Evolutionary conservation across 2,797 vertebrate species (phyloP).

Genomic region (Streptopelia turtur): DNA sequence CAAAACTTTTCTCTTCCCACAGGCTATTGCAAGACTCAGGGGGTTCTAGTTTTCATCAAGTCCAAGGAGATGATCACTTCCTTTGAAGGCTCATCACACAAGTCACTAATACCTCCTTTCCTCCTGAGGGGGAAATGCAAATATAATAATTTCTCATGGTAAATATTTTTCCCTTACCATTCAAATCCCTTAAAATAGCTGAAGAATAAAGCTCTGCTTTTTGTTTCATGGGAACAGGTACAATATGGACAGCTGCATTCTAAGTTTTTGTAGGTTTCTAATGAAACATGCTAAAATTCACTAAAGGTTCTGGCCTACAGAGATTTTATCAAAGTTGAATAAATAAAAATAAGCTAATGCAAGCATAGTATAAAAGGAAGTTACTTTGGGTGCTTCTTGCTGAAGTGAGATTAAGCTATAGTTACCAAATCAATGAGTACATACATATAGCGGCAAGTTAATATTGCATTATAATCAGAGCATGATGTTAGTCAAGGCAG

Average conservation of each 20-base stretch:
- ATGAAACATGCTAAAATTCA: not conserved
- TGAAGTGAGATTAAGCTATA: not conserved
- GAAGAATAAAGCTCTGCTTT: not conserved
- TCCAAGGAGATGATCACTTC: not conserved
- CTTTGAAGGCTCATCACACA: not conserved
- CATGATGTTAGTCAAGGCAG: not conserved
- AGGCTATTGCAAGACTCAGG: not conserved
- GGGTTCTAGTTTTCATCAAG: not conserved
- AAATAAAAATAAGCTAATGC: not conserved
- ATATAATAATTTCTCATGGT: not conserved
- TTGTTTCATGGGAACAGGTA: not conserved
- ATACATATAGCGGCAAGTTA: not conserved
- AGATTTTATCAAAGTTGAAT: not conserved
- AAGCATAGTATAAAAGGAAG: not conserved
- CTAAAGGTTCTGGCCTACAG: not conserved
- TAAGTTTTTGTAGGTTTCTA: not conserved
- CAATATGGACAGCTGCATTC: not conserved
- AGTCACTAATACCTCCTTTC: not conserved
- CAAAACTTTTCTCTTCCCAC: not conserved
- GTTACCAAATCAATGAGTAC: not conserved
- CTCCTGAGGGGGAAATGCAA: not conserved
- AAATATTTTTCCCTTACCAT: not conserved
- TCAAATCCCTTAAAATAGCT: not conserved
- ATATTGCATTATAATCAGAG: not conserved
- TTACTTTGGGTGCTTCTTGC: not conserved